Conservation (phyloP, 2,113 vertebrate genomes). For the Diglossa brunneiventris region DNA sequence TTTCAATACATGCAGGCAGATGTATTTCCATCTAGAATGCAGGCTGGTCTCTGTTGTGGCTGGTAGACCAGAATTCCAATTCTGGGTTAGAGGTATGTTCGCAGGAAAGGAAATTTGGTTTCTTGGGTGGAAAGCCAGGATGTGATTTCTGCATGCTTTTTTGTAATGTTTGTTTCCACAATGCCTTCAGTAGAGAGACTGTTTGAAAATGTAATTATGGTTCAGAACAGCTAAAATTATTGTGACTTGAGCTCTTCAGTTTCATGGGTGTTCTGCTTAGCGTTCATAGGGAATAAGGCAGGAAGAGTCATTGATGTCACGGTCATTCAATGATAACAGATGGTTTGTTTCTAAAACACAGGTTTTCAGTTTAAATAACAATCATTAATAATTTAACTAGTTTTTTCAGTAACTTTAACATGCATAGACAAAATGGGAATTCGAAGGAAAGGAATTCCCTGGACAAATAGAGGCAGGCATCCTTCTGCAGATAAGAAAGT, state of each 20-base stretch:
- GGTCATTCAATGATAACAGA: background rate
- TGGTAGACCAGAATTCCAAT: background rate
- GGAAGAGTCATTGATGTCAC: background rate
- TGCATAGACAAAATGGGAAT: background rate
- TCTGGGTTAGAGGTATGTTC: background rate
- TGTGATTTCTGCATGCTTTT: background rate
- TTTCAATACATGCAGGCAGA: background rate
- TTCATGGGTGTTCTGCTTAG: background rate
- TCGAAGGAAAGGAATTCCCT: background rate
- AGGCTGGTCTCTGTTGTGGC: background rate
- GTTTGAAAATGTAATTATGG: background rate
- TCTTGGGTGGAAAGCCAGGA: background rate
- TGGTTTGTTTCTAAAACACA: background rate
- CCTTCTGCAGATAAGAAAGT: background rate
- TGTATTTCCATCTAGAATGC: background rate
- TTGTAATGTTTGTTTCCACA: background rate
- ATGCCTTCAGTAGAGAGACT: background rate
- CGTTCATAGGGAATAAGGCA: background rate
- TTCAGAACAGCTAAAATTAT: background rate
- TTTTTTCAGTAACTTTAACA: background rate
- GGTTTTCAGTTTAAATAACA: background rate
- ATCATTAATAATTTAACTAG: background rate
- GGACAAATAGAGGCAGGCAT: background rate
- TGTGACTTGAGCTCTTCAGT: background rate
- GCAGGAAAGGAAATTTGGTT: background rate